Conservation (phyloP, 2,113 vertebrate genomes). For the Daubentonia madagascariensis region DNA sequence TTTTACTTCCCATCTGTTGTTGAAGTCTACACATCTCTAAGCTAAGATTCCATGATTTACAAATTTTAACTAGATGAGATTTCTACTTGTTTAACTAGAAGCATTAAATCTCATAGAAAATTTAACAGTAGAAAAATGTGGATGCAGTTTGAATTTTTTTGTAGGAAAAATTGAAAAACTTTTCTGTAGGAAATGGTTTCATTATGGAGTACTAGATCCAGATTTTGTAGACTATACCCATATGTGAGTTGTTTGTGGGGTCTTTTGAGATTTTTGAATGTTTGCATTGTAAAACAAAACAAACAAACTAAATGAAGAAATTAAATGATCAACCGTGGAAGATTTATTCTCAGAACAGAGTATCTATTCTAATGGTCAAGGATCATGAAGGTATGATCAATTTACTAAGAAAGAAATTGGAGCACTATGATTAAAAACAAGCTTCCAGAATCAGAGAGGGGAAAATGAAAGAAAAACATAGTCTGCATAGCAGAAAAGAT, state of each 20-base stretch:
- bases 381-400: neutral
- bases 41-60: neutral
- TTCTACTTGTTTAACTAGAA: slow-evolving; percentile 25
- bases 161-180: neutral
- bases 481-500: neutral
- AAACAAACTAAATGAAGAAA: neutral
- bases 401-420: neutral
- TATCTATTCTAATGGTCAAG: neutral
- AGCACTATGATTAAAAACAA: neutral
- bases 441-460: neutral
- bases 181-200: neutral
- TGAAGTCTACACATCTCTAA: neutral
- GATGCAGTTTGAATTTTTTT: slow-evolving; percentile 3
- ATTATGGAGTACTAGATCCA: neutral
- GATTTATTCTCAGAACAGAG: neutral
- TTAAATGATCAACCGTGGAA: neutral
- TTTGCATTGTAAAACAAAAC: neutral
- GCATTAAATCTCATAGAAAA: neutral
- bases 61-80: slow-evolving; percentile 23
- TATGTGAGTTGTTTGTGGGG: neutral
- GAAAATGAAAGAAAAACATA: neutral
- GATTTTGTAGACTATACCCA: neutral
- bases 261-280: neutral
- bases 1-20: slow-evolving; percentile 33
- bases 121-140: slow-evolving; percentile 11